phyloP scores from a whole-genome alignment of 1,140 invertebrate genomes.

The Ditylenchus dipsaci region DNA sequence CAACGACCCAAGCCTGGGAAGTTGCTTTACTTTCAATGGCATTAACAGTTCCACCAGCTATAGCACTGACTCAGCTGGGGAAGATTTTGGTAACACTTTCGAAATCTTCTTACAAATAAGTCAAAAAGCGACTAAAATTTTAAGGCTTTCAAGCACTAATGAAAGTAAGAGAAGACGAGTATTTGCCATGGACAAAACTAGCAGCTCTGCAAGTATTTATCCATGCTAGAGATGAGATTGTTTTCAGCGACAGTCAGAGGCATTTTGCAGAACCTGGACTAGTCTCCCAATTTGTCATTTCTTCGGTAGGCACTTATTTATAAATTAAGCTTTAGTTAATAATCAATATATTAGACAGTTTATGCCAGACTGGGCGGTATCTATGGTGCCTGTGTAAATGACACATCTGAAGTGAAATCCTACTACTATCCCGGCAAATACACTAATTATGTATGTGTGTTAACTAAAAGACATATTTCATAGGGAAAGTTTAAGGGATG shows the following conservation, averaged over 20 bases:
- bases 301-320: conserved; percentile 16
- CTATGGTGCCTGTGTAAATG: conserved; percentile 27
- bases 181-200: conserved; percentile 22
- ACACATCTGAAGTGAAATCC: conserved; percentile 14
- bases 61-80: background rate
- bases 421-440: conserved; percentile 31
- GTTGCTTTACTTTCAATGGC: conserved; percentile 36
- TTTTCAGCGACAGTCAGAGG: conserved; percentile 24
- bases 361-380: conserved; percentile 25
- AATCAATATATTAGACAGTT: conserved; percentile 2
- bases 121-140: background rate
- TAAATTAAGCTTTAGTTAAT: background rate
- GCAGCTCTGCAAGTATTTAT: conserved; percentile 24
- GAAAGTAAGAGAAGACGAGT: conserved; percentile 27
- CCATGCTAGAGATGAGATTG: conserved; percentile 7
- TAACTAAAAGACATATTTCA: too few species aligned
- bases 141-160: conserved; percentile 26
- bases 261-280: conserved; percentile 16
- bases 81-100: conserved; percentile 11
- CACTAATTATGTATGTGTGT: conserved; percentile 15
- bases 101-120: background rate
- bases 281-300: conserved; percentile 5
- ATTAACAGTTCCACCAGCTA: background rate
- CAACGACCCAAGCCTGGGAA: conserved; percentile 23
- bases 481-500: background rate